Conservation (phyloP, 2,113 vertebrate species). For the Cyprinodon variegatus region DNA sequence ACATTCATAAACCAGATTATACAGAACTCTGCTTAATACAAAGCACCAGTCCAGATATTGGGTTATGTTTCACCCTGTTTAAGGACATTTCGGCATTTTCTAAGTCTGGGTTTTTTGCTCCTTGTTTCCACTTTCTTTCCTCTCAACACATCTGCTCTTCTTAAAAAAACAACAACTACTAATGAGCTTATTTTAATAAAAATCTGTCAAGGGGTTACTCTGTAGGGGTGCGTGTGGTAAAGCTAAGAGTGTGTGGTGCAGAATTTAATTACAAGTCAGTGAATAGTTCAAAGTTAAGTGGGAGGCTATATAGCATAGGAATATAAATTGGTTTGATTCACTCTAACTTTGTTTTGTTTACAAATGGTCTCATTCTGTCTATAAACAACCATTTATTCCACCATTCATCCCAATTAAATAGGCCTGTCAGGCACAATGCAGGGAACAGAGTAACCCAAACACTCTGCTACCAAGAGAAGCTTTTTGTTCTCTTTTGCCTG, state of each 20-base stretch:
- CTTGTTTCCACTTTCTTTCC: constrained; percentile 23
- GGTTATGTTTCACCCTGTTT: constrained; percentile 35
- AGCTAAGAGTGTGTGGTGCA: constrained; percentile 18
- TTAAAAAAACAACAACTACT: constrained; percentile 38
- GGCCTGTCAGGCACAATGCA: constrained; percentile 43
- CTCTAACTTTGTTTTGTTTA: constrained; percentile 55
- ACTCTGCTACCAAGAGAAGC: constrained; percentile 22
- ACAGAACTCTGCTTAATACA: constrained; percentile 24
- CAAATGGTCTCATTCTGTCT: constrained; percentile 45
- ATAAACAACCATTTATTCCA: constrained; percentile 47
- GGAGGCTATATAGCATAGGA: constrained; percentile 27
- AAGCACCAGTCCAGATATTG: constrained; percentile 37
- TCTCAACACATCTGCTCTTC: constrained; percentile 46
- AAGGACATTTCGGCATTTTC: constrained; percentile 27
- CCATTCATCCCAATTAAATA: constrained; percentile 55
- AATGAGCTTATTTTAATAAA: constrained; percentile 61
- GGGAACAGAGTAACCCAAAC: constrained; percentile 29
- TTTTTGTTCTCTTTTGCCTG: constrained; percentile 24
- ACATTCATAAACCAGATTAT: constrained; percentile 21
- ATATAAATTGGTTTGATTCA: constrained; percentile 44
- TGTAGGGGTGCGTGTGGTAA: constrained; percentile 29
- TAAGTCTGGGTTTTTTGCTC: background rate
- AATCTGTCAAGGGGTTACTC: constrained; percentile 48
- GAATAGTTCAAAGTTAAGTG: constrained; percentile 50
- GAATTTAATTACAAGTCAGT: constrained; percentile 56